A percentile compares a stretch with the other conserved stretches of the same genome.
These are phyloP conservation scores for Anguilla obscura DNA, from an alignment of 2,797 vertebrate species.

Conservation along the genomic window DNA sequence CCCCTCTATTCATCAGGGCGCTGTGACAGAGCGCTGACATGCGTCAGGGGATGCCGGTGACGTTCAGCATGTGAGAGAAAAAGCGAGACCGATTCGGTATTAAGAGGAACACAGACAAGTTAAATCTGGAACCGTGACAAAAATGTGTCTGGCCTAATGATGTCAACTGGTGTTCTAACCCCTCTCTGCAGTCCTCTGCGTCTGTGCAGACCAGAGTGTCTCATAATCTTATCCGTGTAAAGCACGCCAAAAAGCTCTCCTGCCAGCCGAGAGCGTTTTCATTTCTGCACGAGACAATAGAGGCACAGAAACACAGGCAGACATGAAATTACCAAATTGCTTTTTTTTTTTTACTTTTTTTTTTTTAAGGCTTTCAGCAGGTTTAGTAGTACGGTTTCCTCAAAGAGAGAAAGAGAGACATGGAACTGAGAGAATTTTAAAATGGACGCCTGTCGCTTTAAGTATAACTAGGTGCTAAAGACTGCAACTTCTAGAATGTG, in stretches of 20 bases:
- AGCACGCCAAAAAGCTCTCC: neutral
- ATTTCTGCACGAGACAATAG: neutral
- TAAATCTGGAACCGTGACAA: constrained; percentile 75
- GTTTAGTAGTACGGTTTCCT: neutral
- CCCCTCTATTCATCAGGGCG: constrained; percentile 55
- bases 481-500: constrained; percentile 73
- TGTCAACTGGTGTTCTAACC: constrained; percentile 67
- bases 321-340: neutral
- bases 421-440: constrained; percentile 8
- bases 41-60: constrained; percentile 29
- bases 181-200: constrained; percentile 44
- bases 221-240: constrained; percentile 22
- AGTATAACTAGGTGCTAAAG: constrained; percentile 69
- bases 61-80: constrained; percentile 57
- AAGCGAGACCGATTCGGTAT: constrained; percentile 59
- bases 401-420: neutral
- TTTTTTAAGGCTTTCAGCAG: neutral
- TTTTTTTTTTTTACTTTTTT: neutral
- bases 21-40: constrained; percentile 53
- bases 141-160: constrained; percentile 75
- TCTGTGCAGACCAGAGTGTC: constrained; percentile 31
- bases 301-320: neutral
- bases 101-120: constrained; percentile 68
- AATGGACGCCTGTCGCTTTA: constrained; percentile 54
- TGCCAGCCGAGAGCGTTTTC: neutral